Evolutionary conservation across 1,140 invertebrate genomes (phyloP).

Genomic region (Drosophila nebulosa): DNA sequence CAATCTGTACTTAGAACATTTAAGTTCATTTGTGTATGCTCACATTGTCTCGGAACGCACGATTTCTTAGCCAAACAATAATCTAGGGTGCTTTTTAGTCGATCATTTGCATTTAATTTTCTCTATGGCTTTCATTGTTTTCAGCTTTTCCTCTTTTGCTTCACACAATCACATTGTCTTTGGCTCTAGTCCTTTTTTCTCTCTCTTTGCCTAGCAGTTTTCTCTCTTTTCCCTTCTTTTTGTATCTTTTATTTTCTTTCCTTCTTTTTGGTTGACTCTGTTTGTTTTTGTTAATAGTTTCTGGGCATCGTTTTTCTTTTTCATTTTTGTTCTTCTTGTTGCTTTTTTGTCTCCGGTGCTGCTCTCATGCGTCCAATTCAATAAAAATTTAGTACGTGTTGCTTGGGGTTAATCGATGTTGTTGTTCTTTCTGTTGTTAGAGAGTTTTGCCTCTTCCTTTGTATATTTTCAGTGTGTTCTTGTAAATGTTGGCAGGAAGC

Average conservation of each 20-base stretch:
- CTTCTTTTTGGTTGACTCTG: background rate
- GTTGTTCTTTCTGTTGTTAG: background rate
- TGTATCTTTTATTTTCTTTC: background rate
- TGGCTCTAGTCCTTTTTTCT: background rate
- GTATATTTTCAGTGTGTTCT: background rate
- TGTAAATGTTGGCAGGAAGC: background rate
- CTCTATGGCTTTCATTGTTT: background rate
- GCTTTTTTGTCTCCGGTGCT: background rate
- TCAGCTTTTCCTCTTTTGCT: background rate
- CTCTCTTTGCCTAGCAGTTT: background rate
- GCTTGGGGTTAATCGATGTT: slow-evolving; percentile 7
- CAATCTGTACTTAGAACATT: no score
- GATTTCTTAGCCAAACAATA: background rate
- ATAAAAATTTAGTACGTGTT: slow-evolving; percentile 10
- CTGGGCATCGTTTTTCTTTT: slow-evolving; percentile 2
- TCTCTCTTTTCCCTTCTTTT: background rate
- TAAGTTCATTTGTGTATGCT: no score
- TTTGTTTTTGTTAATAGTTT: slow-evolving; percentile 11
- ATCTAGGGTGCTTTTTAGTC: background rate
- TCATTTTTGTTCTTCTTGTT: background rate
- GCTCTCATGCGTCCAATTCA: background rate
- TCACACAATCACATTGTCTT: background rate
- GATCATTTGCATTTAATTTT: background rate
- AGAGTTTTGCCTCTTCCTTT: background rate
- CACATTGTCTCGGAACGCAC: background rate